Evolutionary conservation across 2,797 vertebrate species (phyloP).

Genomic region (Pampus argenteus): DNA sequence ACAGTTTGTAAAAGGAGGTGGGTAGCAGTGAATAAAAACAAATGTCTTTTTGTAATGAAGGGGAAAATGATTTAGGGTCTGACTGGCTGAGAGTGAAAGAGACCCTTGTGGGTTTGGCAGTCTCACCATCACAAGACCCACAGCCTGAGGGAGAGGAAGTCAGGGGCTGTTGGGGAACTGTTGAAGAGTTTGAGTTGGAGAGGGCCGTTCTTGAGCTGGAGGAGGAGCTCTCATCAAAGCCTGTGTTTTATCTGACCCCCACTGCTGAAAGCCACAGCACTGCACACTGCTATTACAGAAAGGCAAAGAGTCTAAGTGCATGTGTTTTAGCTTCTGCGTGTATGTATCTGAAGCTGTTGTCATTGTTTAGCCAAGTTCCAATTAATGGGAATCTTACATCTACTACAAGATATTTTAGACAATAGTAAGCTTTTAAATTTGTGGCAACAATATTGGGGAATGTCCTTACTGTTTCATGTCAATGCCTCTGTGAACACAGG

Average conservation of each 20-base stretch:
- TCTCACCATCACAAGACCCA: slow-evolving; percentile 57
- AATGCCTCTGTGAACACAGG: not conserved
- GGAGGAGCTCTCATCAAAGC: slow-evolving; percentile 52
- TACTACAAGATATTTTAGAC: slow-evolving; percentile 6
- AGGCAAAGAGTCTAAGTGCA: slow-evolving; percentile 34
- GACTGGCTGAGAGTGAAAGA: slow-evolving; percentile 67
- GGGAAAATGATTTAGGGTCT: slow-evolving; percentile 77
- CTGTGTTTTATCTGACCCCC: slow-evolving; percentile 71
- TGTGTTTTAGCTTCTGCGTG: slow-evolving; percentile 43
- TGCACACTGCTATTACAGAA: slow-evolving; percentile 58
- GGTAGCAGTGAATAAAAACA: slow-evolving; percentile 67
- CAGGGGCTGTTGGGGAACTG: slow-evolving; percentile 16
- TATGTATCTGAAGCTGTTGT: slow-evolving; percentile 21
- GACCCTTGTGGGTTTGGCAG: slow-evolving; percentile 68
- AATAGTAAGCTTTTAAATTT: slow-evolving; percentile 16
- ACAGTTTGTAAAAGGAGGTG: slow-evolving; percentile 47
- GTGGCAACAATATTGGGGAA: slow-evolving; percentile 15
- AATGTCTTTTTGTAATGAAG: slow-evolving; percentile 74
- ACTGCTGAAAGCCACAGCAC: slow-evolving; percentile 68
- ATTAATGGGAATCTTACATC: slow-evolving; percentile 13
- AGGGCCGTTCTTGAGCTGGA: slow-evolving; percentile 21
- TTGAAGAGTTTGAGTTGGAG: slow-evolving; percentile 37
- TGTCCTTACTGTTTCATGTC: slow-evolving; percentile 2
- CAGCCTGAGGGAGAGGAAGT: slow-evolving; percentile 33
- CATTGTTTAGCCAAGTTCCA: slow-evolving; percentile 19